Conservation (phyloP, 37 sponge, comb jelly and placozoan genomes). For the Crambe crambe region DNA sequence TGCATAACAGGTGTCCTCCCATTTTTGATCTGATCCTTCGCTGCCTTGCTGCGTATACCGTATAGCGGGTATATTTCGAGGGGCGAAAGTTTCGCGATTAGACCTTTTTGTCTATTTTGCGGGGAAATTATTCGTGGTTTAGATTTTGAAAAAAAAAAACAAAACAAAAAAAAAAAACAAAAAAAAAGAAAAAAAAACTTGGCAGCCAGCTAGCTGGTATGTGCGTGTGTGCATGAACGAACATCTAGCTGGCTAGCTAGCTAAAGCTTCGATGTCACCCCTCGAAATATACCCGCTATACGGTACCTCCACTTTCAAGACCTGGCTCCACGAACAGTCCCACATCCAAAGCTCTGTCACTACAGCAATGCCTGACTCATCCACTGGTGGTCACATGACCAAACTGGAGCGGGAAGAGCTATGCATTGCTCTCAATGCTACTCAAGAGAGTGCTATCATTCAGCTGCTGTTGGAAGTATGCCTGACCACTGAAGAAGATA, state of each 20-base stretch:
- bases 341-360: slow-evolving; percentile 65
- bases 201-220: too few relatives aligned
- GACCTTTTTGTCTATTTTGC: too few relatives aligned
- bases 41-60: slow-evolving; percentile 68
- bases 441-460: slow-evolving; percentile 86
- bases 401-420: slow-evolving; percentile 73
- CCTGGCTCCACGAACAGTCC: slow-evolving; percentile 65
- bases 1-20: slow-evolving; percentile 88
- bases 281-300: too few relatives aligned
- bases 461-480: slow-evolving; percentile 91
- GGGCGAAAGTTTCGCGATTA: too few relatives aligned
- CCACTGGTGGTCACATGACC: slow-evolving; percentile 16
- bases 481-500: slow-evolving; percentile 75
- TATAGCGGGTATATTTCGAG: too few relatives aligned
- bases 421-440: slow-evolving; percentile 52
- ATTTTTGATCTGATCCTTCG: slow-evolving; percentile 79
- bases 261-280: too few relatives aligned
- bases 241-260: too few relatives aligned
- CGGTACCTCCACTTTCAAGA: slow-evolving; percentile 64
- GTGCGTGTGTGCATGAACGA: too few relatives aligned
- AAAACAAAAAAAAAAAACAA: too few relatives aligned
- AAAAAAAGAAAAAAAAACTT: too few relatives aligned
- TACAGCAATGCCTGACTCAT: slow-evolving; percentile 22
- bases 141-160: too few relatives aligned
- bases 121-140: too few relatives aligned